Percentiles rank a stretch among this genome's conserved stretches.
Conservation (phyloP, 2,113 vertebrate species). For the Illadopsis cleaveri region DNA sequence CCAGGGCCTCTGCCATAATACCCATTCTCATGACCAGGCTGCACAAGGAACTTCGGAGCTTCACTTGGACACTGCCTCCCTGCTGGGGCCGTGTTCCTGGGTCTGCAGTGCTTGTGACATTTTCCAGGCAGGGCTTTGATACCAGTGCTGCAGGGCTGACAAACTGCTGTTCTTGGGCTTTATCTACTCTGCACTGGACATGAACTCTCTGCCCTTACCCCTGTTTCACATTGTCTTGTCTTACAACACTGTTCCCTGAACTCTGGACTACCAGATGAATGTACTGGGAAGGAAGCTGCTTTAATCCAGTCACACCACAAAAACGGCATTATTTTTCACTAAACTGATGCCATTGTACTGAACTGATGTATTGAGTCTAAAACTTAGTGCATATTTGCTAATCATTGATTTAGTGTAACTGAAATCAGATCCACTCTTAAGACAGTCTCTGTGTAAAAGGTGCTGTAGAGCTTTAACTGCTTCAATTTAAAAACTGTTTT, state of each 20-base stretch:
- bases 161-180: background rate
- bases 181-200: background rate
- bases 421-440: background rate
- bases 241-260: background rate
- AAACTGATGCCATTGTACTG: background rate
- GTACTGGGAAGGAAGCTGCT: background rate
- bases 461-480: background rate
- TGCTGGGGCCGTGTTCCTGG: rapidly evolving
- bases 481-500: background rate
- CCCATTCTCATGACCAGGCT: background rate
- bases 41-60: background rate
- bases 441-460: background rate
- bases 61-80: background rate
- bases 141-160: background rate
- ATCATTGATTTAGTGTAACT: background rate
- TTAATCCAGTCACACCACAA: background rate
- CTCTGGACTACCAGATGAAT: background rate
- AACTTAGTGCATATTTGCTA: background rate
- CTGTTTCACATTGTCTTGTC: background rate
- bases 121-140: background rate
- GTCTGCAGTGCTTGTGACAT: background rate
- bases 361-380: background rate
- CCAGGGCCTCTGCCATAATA: background rate
- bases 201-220: background rate
- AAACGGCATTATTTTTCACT: background rate